Evolutionary conservation across 2,113 vertebrate species (phyloP).

Genomic region (Pristiophorus japonicus): DNA sequence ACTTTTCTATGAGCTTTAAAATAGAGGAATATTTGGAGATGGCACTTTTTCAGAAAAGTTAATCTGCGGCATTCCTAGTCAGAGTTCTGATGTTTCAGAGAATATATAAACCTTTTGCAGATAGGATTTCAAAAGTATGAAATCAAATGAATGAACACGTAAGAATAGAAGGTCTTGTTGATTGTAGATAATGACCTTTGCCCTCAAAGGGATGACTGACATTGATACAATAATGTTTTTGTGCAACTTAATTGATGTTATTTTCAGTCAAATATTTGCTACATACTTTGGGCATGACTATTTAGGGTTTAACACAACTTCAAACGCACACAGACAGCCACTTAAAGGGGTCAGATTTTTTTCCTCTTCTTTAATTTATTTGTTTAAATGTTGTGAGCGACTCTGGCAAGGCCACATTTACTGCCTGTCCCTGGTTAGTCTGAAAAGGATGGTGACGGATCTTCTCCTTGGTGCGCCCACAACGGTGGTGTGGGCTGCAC

Average conservation of each 20-base stretch:
- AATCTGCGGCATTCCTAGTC: no score
- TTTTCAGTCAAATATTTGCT: constrained; percentile 34
- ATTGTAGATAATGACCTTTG: constrained; percentile 25
- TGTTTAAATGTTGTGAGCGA: background rate
- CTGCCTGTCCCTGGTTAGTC: background rate
- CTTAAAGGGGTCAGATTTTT: constrained; percentile 1
- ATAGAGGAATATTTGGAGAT: background rate
- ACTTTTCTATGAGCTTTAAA: no score
- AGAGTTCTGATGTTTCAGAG: background rate
- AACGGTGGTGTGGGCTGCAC: background rate
- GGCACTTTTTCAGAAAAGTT: background rate
- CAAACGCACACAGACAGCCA: background rate
- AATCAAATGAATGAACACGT: background rate
- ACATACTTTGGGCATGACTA: background rate
- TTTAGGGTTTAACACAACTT: background rate
- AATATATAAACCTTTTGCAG: background rate
- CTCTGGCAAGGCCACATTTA: background rate
- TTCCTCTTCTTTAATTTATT: background rate
- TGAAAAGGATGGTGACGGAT: background rate
- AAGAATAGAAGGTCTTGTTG: background rate
- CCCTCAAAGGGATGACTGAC: background rate
- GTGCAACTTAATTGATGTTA: constrained; percentile 4
- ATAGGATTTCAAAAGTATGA: background rate
- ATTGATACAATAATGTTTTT: background rate
- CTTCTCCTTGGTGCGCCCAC: background rate